Evolutionary conservation across 2,797 vertebrate species (phyloP), one percentile per base, ranked within the genome.

Genomic region (Xenopus petersii): DNA sequence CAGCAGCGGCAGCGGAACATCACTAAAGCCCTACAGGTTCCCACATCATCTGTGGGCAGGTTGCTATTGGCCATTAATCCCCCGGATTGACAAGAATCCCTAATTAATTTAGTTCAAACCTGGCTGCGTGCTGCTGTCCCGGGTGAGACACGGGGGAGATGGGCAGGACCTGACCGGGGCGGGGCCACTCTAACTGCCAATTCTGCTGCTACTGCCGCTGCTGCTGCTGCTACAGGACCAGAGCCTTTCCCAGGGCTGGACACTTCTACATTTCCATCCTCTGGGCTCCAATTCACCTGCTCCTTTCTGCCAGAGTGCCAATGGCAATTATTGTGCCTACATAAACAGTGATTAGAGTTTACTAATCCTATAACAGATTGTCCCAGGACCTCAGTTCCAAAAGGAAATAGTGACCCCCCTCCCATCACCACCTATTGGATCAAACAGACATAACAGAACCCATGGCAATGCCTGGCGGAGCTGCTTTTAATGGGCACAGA

Each of bases 101-200:
- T 95, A 95, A 95, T 95, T 96, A 94, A 96, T 96, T 94, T 93
- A 95, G 95, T 96, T 94, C 95, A 91, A 91, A 64, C 89, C 89
- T 91, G 91, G 10, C 87, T 93, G 91, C 86, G 88, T 88, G 91
- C 90, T 24, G 89, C 93, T 94, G 91, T 94, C 93, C 93, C 85
- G 92, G 92, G 91, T 93, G 92, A 91, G 91, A 91, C 92, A 91
- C 90, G 81, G 84, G 88, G 87, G 92, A 92, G 88, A 89, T 87
- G 89, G 89, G 88, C 87, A 84, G 83, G 87, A 69, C 77, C 82
- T 85, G 82, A 84, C 82, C 83, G 89, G 36, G 93, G 92, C 88
- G 92, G 88, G 90, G 91, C 90, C 82, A 87, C 81, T 79, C 86
- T 86, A 89, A 88, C 89, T 84, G 90, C 89, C 88, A 89, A 83